Base-by-base conservation (phyloP, 2,888 invertebrate genomes). In the Coelopa pilipes region DNA sequence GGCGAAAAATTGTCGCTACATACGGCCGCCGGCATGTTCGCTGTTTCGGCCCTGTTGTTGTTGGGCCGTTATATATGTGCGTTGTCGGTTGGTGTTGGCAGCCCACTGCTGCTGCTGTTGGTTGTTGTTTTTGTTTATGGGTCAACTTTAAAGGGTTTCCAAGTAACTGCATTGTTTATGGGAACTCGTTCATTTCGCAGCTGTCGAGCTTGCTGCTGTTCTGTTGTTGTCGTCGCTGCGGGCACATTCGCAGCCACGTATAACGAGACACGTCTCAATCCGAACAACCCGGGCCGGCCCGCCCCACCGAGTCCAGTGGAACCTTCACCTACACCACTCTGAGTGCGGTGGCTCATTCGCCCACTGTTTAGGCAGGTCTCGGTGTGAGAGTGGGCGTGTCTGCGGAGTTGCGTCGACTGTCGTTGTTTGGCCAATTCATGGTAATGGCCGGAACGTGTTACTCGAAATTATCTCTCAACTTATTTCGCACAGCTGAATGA, bases 111-210 rank as follows among this genome's bases (percentile, higher is more conserved):
- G 15, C 19, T 24, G 21, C 19, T 68, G 34, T 68, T 68, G n/a
- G 68, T 68, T n/a, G 67, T 53, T 13, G 1, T 34, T 68, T 57
- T 34, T 68, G 57, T 60, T 70, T 70, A 70, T 60, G 70, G 59
- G 70, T 60, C 59, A 70, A 70, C 60, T 60, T 70, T 60, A 12
- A 60, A 24, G 47, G 47, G 59, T 69, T 47, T 59, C 46, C 46
- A 70, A 49, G 70, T 60, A 60, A 60, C 60, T 70, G 15, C 49
- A 47, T 70, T 67, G 67, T 50, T 70, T 49, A 50, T 66, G 4
- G 53, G n/a, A 53, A 15, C 17, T 57, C 57, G 69, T 69, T 45
- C 46, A n/a, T 53, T 45, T 24, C 7, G 53, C 10, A 15, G 19
- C n/a, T 50, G 21, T 50, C 24, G 24, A 19, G 46, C 17, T 47